Conservation (phyloP, 2,797 vertebrate species). For the Bradypodion ventrale region DNA sequence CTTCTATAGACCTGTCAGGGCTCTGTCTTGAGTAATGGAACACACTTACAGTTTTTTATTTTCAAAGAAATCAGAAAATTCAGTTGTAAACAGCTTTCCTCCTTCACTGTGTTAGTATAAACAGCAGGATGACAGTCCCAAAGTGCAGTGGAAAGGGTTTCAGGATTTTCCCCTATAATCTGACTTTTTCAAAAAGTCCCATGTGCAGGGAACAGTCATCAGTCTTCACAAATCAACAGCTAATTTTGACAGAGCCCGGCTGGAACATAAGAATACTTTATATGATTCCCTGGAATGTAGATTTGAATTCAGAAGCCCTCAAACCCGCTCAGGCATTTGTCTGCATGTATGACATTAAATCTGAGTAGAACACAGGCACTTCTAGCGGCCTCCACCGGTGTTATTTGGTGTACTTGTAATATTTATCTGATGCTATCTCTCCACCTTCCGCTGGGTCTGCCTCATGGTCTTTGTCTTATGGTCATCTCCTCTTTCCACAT, state of each 20-base stretch:
- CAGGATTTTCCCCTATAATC: neutral
- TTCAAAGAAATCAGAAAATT: conserved; percentile 24
- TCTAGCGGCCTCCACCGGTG: no score
- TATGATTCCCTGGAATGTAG: neutral
- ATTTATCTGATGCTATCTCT: no score
- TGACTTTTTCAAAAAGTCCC: neutral
- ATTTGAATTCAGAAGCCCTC: neutral
- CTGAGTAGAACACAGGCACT: neutral
- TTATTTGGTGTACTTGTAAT: no score
- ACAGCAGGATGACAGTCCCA: neutral
- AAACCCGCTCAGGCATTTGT: neutral
- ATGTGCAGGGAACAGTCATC: rapidly evolving
- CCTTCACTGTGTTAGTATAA: neutral
- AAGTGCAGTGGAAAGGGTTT: neutral
- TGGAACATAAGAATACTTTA: neutral
- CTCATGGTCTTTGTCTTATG: no score
- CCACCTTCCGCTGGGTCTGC: no score
- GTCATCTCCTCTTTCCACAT: no score
- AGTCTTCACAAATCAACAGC: conserved; percentile 11
- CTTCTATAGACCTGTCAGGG: conserved; percentile 19
- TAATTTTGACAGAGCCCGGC: neutral
- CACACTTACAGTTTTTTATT: conserved; percentile 37
- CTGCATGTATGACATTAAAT: neutral
- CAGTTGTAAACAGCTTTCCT: conserved; percentile 20
- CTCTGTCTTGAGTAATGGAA: conserved; percentile 35